Evolutionary conservation across 2,113 vertebrate genomes (phyloP).

Genomic region (Puffinus mauretanicus): DNA sequence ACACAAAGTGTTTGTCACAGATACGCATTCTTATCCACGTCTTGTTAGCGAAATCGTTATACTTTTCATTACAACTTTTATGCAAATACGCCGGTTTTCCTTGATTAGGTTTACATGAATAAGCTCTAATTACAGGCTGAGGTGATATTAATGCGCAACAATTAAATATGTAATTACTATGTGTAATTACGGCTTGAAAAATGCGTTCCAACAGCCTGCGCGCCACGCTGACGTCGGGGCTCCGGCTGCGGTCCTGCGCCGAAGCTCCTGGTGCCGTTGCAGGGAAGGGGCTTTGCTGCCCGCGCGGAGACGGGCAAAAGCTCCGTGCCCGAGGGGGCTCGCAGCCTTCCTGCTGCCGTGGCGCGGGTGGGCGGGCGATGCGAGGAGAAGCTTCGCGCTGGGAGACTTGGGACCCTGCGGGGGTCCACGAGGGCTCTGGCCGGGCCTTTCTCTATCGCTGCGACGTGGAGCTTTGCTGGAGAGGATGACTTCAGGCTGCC

Average conservation of each 20-base stretch:
- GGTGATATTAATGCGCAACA: conserved; percentile 70
- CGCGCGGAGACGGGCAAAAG: not conserved
- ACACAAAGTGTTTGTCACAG: conserved; percentile 81
- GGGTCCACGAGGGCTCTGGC: not conserved
- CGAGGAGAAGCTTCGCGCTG: not conserved
- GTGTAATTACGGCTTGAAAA: conserved; percentile 44
- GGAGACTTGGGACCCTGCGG: fast-evolving
- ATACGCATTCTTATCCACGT: conserved; percentile 66
- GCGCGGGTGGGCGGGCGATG: too few species aligned
- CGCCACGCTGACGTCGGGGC: not conserved
- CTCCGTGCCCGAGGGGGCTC: not conserved
- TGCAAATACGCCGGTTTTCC: conserved; percentile 73
- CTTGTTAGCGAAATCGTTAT: conserved; percentile 77
- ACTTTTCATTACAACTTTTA: conserved; percentile 78
- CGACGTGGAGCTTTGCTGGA: fast-evolving
- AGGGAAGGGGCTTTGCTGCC: fast-evolving
- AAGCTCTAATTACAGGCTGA: conserved; percentile 64
- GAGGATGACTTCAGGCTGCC: not conserved
- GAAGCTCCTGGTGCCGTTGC: fast-evolving
- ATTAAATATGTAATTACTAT: conserved; percentile 72
- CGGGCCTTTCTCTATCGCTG: not conserved
- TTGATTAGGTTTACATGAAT: conserved; percentile 73
- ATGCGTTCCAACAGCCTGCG: not conserved
- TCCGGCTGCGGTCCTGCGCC: fast-evolving
- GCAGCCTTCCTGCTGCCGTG: not conserved